These are phyloP conservation scores for Microplitis deprimator DNA, from an alignment of 2,888 invertebrate genomes.

Conservation along the genomic window DNA sequence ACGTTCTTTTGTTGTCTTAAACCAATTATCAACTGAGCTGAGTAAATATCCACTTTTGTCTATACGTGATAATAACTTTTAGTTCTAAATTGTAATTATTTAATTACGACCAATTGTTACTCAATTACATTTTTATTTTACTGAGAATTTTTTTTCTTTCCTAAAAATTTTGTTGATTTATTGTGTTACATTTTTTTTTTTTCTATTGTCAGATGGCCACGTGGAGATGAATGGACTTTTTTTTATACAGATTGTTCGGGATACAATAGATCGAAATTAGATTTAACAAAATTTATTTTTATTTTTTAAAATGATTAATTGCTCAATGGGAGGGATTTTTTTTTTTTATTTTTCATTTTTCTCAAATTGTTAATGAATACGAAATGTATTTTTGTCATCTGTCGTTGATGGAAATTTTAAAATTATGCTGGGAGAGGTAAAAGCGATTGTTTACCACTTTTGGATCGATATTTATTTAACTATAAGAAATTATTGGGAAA, in stretches of 20 bases:
- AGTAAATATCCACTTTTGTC: slow-evolving; percentile 9
- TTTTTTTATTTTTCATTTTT: not conserved
- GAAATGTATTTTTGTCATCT: not conserved
- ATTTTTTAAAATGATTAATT: not conserved
- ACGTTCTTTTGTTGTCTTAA: slow-evolving; percentile 25
- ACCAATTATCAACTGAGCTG: slow-evolving; percentile 17
- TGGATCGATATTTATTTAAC: not conserved
- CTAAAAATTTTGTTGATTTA: not conserved
- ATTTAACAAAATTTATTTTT: not conserved
- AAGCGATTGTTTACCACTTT: not conserved
- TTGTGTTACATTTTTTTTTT: not conserved
- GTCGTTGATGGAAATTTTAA: not conserved
- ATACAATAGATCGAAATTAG: not conserved
- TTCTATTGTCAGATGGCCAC: not conserved
- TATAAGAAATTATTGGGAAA: not conserved
- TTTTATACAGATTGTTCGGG: not conserved
- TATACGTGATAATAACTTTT: not conserved
- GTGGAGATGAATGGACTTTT: not conserved
- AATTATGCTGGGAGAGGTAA: not conserved
- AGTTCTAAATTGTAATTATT: not conserved
- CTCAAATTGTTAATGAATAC: not conserved
- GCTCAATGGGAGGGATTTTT: not conserved
- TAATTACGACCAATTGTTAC: not conserved
- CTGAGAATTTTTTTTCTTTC: not conserved
- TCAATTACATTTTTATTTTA: not conserved